Percentiles rank a stretch among this genome's conserved stretches.
phyloP scores from a whole-genome alignment of 2,113 vertebrate genomes.

The Megaceryle torquata region DNA sequence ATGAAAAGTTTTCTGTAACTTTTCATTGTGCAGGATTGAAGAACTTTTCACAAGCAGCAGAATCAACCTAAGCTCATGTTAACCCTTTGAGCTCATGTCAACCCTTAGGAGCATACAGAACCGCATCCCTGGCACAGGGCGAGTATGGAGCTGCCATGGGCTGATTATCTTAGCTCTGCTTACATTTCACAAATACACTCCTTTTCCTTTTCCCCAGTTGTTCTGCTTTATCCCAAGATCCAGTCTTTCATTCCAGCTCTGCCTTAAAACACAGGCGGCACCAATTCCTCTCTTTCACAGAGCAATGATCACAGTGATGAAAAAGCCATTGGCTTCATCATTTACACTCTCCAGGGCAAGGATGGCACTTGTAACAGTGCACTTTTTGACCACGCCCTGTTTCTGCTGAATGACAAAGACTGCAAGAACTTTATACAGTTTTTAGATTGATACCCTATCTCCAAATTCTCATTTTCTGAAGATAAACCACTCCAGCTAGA shows the following conservation, averaged over 20 bases:
- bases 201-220: not conserved
- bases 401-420: not conserved
- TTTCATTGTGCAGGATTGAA: not conserved
- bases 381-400: not conserved
- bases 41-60: not conserved
- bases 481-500: not conserved
- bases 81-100: not conserved
- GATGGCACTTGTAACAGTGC: fast-evolving
- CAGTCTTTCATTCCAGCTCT: not conserved
- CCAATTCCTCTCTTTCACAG: not conserved
- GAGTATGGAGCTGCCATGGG: fast-evolving
- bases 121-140: not conserved
- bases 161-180: not conserved
- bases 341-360: not conserved
- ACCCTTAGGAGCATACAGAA: not conserved
- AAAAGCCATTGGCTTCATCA: not conserved
- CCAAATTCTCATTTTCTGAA: not conserved
- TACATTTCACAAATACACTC: not conserved
- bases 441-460: not conserved
- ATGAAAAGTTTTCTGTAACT: fast-evolving
- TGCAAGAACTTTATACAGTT: not conserved
- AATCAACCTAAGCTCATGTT: not conserved
- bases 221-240: not conserved
- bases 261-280: not conserved
- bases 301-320: fast-evolving